Evolutionary conservation across 35 echinoderm and acorn worm species (phyloP).

Genomic region (Chiridota heheva): DNA sequence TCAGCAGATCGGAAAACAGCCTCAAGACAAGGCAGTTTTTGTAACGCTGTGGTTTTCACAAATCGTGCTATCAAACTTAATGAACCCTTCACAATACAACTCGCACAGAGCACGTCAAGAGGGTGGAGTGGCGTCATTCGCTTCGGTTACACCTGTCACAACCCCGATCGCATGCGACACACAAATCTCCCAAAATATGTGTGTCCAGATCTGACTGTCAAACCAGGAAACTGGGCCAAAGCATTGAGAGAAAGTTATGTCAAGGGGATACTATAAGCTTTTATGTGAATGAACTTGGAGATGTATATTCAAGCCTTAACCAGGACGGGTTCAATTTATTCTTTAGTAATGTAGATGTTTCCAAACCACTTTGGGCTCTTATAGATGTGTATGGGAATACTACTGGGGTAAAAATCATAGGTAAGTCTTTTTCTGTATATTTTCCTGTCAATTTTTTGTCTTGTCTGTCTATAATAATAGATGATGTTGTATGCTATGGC

Average conservation of each 20-base stretch:
- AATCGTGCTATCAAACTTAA: conserved; percentile 48
- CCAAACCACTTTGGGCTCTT: conserved; percentile 79
- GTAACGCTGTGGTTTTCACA: conserved; percentile 93
- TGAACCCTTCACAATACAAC: conserved; percentile 66
- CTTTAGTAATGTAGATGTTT: conserved; percentile 85
- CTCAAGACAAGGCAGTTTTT: conserved; percentile 77
- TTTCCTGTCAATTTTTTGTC: too few relatives aligned
- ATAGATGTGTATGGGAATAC: conserved; percentile 99
- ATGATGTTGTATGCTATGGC: too few relatives aligned
- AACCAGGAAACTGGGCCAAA: conserved; percentile 92
- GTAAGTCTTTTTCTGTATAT: conserved; percentile 43
- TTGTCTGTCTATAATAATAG: too few relatives aligned
- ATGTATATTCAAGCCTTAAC: conserved; percentile 84
- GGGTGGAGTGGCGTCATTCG: conserved; percentile 94
- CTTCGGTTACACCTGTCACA: conserved; percentile 84
- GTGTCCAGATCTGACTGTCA: conserved; percentile 92
- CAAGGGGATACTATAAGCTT: conserved; percentile 79
- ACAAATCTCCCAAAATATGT: conserved; percentile 80
- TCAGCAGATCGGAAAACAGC: conserved; percentile 40
- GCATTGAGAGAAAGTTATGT: conserved; percentile 83
- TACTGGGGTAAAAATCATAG: conserved; percentile 81
- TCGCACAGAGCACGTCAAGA: conserved; percentile 71
- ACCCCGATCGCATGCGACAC: conserved; percentile 47
- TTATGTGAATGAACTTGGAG: conserved; percentile 65
- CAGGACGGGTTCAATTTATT: conserved; percentile 63